These are phyloP conservation scores for Lordiphosa mommai DNA, from an alignment of 1,140 invertebrate species.

Conservation along the genomic window DNA sequence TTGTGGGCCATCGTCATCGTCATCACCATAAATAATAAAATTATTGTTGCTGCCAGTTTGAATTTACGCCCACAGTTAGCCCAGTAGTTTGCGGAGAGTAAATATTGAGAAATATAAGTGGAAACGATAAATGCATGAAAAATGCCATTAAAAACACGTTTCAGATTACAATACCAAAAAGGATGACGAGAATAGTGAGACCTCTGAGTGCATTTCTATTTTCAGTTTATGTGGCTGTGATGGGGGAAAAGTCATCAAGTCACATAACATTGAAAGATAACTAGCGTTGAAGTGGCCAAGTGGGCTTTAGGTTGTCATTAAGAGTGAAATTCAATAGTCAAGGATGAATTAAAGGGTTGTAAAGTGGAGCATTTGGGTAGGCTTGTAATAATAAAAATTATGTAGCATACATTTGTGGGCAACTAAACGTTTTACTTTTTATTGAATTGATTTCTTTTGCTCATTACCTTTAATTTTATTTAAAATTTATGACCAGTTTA, in stretches of 20 bases:
- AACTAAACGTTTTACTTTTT: no score
- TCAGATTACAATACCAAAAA: constrained; percentile 27
- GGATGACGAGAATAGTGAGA: constrained; percentile 10
- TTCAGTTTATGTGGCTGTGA: background rate
- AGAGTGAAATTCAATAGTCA: constrained; percentile 9
- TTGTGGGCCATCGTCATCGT: constrained; percentile 31
- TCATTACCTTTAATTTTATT: no score
- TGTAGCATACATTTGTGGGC: background rate
- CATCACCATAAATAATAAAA: constrained; percentile 76
- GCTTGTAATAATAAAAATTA: background rate
- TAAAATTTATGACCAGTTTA: background rate
- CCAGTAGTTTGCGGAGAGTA: constrained; percentile 16
- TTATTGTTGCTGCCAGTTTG: constrained; percentile 71
- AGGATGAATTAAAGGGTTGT: background rate
- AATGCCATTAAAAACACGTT: constrained; percentile 67
- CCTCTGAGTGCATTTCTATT: background rate
- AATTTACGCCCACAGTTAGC: constrained; percentile 55
- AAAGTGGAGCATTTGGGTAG: no score
- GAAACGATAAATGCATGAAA: constrained; percentile 33
- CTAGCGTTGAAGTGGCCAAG: constrained; percentile 1
- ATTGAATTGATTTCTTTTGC: no score
- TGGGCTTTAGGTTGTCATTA: background rate
- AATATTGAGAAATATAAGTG: constrained; percentile 51
- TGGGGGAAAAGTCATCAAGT: constrained; percentile 11
- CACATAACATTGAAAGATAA: constrained; percentile 6